These are phyloP conservation scores for Troilus luridus DNA, from an alignment of 2,888 invertebrate genomes.

Conservation along the genomic window DNA sequence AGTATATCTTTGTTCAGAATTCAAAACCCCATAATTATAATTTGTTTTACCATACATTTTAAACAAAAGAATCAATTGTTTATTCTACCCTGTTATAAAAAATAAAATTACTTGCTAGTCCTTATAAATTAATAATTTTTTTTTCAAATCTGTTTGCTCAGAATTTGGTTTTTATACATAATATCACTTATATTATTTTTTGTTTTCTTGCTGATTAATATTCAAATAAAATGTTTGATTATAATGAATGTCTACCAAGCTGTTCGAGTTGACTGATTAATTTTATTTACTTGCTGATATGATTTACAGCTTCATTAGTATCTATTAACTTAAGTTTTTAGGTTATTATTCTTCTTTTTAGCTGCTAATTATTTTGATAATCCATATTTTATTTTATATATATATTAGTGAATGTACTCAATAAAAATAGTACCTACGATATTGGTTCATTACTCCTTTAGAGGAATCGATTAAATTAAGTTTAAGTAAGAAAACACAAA, in stretches of 20 bases:
- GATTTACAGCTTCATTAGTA: too few species aligned
- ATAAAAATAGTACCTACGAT: background rate
- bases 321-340: background rate
- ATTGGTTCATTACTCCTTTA: background rate
- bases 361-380: background rate
- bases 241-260: background rate
- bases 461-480: too few species aligned
- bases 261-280: background rate
- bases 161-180: too few species aligned
- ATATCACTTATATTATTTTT: background rate
- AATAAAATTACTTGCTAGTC: too few species aligned
- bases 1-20: background rate
- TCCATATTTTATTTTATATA: background rate
- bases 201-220: background rate
- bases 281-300: background rate
- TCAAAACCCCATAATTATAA: too few species aligned
- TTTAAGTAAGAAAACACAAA: too few species aligned
- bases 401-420: background rate
- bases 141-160: too few species aligned
- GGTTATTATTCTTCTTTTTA: background rate
- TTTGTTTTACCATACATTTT: too few species aligned
- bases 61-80: too few species aligned
- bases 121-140: too few species aligned
- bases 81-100: too few species aligned
- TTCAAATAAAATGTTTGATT: background rate